Base-by-base conservation (phyloP, 2,888 invertebrate genomes). In the Drosophila greeni region DNA sequence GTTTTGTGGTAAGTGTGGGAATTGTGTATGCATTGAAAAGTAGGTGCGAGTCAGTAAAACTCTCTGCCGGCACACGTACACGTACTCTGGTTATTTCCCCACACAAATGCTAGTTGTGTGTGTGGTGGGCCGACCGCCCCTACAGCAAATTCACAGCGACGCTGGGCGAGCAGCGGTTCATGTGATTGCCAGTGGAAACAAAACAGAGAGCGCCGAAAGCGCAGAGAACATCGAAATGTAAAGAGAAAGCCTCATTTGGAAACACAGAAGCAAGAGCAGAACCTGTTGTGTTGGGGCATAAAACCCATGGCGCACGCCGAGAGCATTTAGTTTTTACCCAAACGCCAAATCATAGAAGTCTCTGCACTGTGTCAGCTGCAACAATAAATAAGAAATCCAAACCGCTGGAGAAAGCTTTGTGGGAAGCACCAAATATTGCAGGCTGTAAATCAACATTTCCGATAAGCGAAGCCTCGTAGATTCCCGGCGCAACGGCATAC, bases 401-500 rank as follows among this genome's bases (percentile, higher is more conserved):
- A 5, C 8, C 9, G 11, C 54, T 64, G 53, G 40, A 64, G 59
- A 58, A 65, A 67, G 54, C 45, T 20, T 11, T 16, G 14, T 14
- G 31, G 31, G 31, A 36, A 61, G 59, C 18, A 29, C 51, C 23
- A 54, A 31, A 36, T 24, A 57, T 14, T 24, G 14, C 9, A 16
- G 31, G 36, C 14, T 5, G 23, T 49, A 14, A 53, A 61, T 43
- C 24, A 31, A 26, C 34, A 39, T 48, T 56, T 43, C 18, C 36
- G 66, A 65, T 70, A 55, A 45, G 40, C 48, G 11, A n/a, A 45
- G 34, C 47, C 23, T n/a, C 42, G 34, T 58, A 18, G 40, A 54
- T 49, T 24, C 48, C 51, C 51, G 24, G 16, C 73, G 76, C 72
- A 58, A 79, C 78, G 84, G 82, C 79, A 65, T 53, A 62, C 39